Percentiles rank a stretch among this genome's conserved stretches.
Conservation (phyloP, 2,797 vertebrate species). For the Carapus acus region DNA sequence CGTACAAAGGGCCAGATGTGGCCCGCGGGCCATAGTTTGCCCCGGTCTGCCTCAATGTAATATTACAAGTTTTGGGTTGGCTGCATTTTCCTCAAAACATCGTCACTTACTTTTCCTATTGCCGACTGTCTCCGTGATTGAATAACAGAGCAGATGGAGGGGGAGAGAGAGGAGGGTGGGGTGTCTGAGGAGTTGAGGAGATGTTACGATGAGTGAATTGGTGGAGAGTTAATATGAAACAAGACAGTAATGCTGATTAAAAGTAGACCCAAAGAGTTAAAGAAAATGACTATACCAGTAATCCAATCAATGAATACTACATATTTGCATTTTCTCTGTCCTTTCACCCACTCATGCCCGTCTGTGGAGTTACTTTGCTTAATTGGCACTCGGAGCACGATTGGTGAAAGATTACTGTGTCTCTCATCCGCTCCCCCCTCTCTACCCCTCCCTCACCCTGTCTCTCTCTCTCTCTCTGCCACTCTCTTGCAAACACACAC, state of each 20-base stretch:
- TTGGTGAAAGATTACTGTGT: too few relatives aligned
- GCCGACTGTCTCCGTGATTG: conserved; percentile 49
- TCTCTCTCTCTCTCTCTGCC: too few relatives aligned
- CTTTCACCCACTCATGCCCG: neutral
- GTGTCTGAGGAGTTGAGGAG: conserved; percentile 28
- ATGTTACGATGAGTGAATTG: conserved; percentile 10
- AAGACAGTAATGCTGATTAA: conserved; percentile 34
- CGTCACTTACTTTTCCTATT: conserved; percentile 51
- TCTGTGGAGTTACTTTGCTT: too few relatives aligned
- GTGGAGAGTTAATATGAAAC: conserved; percentile 32
- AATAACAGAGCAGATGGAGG: conserved; percentile 55
- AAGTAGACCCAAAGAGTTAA: too few relatives aligned
- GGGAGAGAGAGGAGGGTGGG: conserved; percentile 17
- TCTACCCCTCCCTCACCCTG: too few relatives aligned
- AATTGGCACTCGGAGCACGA: too few relatives aligned
- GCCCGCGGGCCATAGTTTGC: too few relatives aligned
- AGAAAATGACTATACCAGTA: too few relatives aligned
- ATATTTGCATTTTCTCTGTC: neutral
- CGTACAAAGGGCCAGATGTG: too few relatives aligned
- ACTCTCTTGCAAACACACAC: conserved; percentile 5
- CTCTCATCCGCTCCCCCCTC: too few relatives aligned
- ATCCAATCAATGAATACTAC: conserved; percentile 14
- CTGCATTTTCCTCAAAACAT: conserved; percentile 46
- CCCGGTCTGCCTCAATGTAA: too few relatives aligned
- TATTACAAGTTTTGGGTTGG: conserved; percentile 2